These are phyloP conservation scores for Macrotus californicus DNA, from an alignment of 2,113 vertebrate genomes.

Conservation along the genomic window DNA sequence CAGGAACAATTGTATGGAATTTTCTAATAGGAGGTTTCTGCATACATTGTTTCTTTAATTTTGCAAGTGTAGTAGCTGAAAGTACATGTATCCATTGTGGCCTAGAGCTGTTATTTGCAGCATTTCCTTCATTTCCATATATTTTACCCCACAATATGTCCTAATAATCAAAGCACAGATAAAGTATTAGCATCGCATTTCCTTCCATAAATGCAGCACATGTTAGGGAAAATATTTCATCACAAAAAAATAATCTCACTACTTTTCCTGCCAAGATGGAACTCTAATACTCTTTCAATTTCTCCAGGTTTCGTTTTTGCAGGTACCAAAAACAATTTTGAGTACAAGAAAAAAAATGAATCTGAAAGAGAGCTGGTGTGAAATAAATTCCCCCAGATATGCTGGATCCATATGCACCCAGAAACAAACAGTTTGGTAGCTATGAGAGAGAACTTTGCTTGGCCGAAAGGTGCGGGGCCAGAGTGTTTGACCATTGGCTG, in stretches of 20 bases:
- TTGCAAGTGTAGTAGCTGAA: constrained; percentile 73
- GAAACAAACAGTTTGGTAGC: neutral
- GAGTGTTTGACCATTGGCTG: neutral
- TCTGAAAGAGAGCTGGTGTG: neutral
- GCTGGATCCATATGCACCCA: neutral
- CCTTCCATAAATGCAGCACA: constrained; percentile 18
- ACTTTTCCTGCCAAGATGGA: constrained; percentile 40
- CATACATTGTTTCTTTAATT: constrained; percentile 70
- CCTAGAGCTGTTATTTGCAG: constrained; percentile 53
- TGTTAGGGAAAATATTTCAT: constrained; percentile 4
- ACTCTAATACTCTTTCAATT: constrained; percentile 11
- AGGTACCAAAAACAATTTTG: constrained; percentile 20
- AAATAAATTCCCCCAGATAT: neutral
- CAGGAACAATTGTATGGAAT: neutral
- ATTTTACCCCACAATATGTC: constrained; percentile 50
- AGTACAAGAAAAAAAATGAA: neutral
- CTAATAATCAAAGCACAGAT: constrained; percentile 57
- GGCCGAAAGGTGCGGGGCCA: neutral
- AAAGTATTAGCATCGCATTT: constrained; percentile 54
- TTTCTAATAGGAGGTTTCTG: constrained; percentile 32
- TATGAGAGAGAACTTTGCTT: neutral
- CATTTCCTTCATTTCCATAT: constrained; percentile 56
- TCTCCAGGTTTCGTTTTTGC: constrained; percentile 7
- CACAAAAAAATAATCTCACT: neutral
- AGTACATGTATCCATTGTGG: constrained; percentile 58